Base-by-base conservation (phyloP, 2,797 vertebrate species). In the Periophthalmus magnuspinnatus region DNA sequence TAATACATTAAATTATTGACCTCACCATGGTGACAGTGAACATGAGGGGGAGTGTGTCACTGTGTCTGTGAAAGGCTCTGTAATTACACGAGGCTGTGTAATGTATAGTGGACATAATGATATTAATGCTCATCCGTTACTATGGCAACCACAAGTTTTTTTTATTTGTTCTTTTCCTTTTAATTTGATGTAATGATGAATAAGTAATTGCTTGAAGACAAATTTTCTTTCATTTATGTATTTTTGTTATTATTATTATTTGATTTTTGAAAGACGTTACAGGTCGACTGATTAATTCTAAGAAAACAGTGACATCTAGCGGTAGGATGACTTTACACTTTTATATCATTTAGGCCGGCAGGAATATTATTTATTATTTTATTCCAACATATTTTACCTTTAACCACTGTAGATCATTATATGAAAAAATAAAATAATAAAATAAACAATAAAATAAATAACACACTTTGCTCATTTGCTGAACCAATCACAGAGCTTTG, bases 121-220 rank as follows among this genome's bases (percentile, higher is more conserved):
- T 77, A 80, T 76, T 86, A 79, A 84, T 41, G 19, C 81, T 87
- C 79, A 86, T 88, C 82, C 85, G 91, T 93, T 92, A 72, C 88
- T 80, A 92, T 92, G 87, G 84, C 92, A 92, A 92, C 91, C 66
- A 69, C 65, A 3, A 79, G 77, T 70, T 74, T 79, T 76, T 68
- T 74, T 47, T 33, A 75, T 70, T 28, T 28, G n/a, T 50, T 33
- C 72, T 78, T 77, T 69, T 3, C 2, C 2, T 38, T 38, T 11
- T 14, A 11, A 14, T 45, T 16, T 33, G 13, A 45, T 45, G 13
- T 45, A 11, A 45, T 16, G 11, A 60, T n/a, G 6, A 28, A 3
- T 28, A 28, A 3, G 28, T 16, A 14, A 14, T 5, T 45, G 41
- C 28, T 28, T 28, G 2, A 41, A 41, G 3, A n/a, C 13, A 11